phyloP scores from a whole-genome alignment of 2,797 vertebrate species.

The Orestias chungarensis region DNA sequence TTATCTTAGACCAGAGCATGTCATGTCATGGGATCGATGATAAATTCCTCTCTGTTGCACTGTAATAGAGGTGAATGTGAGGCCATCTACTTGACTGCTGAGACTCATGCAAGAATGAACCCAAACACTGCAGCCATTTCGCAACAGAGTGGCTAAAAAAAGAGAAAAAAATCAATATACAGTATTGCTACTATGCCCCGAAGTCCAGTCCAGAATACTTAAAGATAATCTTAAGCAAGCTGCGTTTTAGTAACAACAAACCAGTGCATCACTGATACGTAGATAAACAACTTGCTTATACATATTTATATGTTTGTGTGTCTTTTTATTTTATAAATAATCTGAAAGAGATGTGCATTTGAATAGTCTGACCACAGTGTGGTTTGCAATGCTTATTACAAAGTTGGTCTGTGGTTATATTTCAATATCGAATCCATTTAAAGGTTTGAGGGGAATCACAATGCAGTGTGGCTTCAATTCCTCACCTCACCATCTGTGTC shows the following conservation, averaged over 20 bases:
- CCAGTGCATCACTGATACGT: neutral
- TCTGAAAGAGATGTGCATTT: neutral
- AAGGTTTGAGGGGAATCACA: too few species aligned
- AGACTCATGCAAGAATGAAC: neutral
- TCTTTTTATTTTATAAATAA: neutral
- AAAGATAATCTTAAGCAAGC: neutral
- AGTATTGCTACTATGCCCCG: neutral
- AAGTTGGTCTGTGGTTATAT: too few species aligned
- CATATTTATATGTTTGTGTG: too few species aligned
- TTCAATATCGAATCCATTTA: too few species aligned
- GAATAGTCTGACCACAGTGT: neutral
- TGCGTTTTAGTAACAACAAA: neutral
- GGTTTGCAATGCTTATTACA: too few species aligned
- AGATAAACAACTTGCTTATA: neutral
- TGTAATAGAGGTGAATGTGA: neutral
- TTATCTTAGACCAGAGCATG: neutral
- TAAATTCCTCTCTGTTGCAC: neutral
- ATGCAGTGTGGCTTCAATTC: too few species aligned
- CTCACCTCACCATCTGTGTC: too few species aligned
- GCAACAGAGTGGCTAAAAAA: conserved; percentile 1
- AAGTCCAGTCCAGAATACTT: neutral
- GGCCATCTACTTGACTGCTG: neutral
- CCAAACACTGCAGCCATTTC: neutral
- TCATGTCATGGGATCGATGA: neutral
- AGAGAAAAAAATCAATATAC: neutral